These are phyloP conservation scores for Euphydryas editha DNA, from an alignment of 2,888 invertebrate species.

Conservation along the genomic window DNA sequence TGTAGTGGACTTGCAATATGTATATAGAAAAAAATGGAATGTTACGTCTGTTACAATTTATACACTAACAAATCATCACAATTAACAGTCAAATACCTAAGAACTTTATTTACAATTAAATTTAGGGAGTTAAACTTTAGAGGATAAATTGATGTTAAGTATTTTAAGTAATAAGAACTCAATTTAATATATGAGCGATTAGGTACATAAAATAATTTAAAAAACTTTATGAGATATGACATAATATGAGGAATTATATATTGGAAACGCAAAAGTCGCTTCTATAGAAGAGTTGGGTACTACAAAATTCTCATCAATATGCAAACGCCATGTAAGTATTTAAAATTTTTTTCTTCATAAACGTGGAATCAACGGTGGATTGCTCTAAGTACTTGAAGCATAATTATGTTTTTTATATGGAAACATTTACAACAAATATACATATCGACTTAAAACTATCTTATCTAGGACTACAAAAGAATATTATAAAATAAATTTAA, in stretches of 20 bases:
- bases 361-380: background rate
- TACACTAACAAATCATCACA: conserved; percentile 21
- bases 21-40: conserved; percentile 22
- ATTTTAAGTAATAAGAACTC: background rate
- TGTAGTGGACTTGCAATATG: conserved; percentile 39
- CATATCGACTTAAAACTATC: conserved; percentile 50
- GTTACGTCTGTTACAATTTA: conserved; percentile 4
- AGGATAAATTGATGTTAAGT: background rate
- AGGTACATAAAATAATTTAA: background rate
- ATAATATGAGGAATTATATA: no score
- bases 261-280: no score
- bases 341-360: background rate
- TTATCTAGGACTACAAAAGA: conserved; percentile 48
- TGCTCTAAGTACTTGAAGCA: conserved; percentile 25
- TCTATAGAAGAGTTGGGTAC: no score
- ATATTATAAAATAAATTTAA: conserved; percentile 53
- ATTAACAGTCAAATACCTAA: conserved; percentile 26
- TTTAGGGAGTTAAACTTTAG: background rate
- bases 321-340: no score
- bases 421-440: conserved; percentile 45
- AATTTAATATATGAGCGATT: background rate
- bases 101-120: conserved; percentile 27
- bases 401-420: conserved; percentile 23
- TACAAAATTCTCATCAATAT: no score
- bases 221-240: background rate